phyloP scores from a whole-genome alignment of 2,113 vertebrate species.

The Rhinopithecus roxellana region DNA sequence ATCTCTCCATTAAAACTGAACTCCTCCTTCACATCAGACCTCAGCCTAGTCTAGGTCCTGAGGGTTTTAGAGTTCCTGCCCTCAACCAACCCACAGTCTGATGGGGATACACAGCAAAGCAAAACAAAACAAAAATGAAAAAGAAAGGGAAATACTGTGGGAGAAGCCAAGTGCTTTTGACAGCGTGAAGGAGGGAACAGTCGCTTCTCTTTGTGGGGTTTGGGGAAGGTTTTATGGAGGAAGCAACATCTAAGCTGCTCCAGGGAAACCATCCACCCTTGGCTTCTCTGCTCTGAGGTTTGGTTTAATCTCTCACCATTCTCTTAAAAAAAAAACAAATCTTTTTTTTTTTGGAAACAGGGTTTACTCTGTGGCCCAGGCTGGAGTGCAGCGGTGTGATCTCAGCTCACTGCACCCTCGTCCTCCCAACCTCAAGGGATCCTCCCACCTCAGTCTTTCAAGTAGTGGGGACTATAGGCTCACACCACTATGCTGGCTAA shows the following conservation, averaged over 20 bases:
- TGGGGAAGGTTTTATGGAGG: neutral
- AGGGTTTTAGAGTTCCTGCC: neutral
- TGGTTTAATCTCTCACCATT: neutral
- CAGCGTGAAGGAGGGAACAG: neutral
- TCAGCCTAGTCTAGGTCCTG: too few species aligned
- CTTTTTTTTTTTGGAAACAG: neutral
- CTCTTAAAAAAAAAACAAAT: too few species aligned
- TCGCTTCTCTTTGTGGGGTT: neutral
- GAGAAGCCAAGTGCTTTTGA: neutral
- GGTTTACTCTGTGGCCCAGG: too few species aligned
- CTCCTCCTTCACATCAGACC: neutral
- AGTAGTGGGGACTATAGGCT: too few species aligned
- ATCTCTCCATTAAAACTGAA: neutral
- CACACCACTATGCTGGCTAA: too few species aligned
- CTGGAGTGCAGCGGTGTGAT: too few species aligned
- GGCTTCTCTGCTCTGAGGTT: neutral
- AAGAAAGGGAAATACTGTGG: neutral
- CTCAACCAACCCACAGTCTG: neutral
- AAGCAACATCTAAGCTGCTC: neutral
- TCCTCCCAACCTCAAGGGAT: too few species aligned
- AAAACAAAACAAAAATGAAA: neutral
- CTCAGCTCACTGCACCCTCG: too few species aligned
- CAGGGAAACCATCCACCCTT: neutral
- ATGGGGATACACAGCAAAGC: neutral
- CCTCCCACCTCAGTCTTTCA: too few species aligned